These are phyloP conservation scores for Conomelus anceps DNA, from an alignment of 2,888 invertebrate species.

Conservation along the genomic window DNA sequence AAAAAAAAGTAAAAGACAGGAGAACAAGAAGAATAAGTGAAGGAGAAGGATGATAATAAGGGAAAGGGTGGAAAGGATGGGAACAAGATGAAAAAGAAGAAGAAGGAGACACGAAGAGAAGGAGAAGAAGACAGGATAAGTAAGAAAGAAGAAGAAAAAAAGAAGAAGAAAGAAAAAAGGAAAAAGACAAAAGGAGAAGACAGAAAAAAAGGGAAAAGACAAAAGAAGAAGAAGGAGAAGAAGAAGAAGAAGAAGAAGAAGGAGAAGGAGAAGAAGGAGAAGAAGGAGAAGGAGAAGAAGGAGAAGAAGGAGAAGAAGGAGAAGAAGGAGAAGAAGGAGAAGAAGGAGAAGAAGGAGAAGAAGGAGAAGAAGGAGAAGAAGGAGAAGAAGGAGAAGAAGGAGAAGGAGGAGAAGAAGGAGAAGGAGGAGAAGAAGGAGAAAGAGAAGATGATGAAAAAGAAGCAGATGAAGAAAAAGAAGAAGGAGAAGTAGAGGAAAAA, in stretches of 20 bases:
- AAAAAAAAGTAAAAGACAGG: neutral
- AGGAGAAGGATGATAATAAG: neutral
- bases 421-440: neutral
- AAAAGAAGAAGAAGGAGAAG: no score
- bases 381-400: no score
- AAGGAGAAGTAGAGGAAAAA: neutral
- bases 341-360: neutral
- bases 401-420: no score
- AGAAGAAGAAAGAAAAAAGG: neutral
- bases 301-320: neutral
- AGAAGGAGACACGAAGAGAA: neutral
- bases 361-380: neutral
- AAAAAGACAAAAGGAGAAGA: neutral
- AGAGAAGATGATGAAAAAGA: neutral
- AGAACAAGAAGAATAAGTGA: neutral
- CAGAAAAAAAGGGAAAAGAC: neutral
- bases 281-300: neutral
- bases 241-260: no score
- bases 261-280: no score
- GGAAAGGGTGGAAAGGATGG: neutral
- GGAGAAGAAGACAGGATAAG: no score
- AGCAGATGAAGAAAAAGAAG: neutral
- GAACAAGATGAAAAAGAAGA: neutral
- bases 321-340: neutral
- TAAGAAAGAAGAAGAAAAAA: no score